Conservation (phyloP, 92 coral and sea anemone genomes). For the Parazoanthus atlanticus region DNA sequence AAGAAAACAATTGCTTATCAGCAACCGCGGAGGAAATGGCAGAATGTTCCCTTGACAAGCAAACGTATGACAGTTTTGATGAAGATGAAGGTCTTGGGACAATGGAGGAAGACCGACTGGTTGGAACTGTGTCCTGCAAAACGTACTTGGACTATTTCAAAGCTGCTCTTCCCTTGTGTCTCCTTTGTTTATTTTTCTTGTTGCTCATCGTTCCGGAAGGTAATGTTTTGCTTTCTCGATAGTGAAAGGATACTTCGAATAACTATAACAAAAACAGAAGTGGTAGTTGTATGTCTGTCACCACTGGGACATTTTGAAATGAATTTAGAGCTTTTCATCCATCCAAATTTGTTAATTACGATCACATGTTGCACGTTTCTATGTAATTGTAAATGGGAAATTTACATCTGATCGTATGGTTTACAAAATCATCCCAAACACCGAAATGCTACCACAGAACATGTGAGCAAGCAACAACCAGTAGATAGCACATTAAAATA, state of each 20-base stretch:
- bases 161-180: background rate
- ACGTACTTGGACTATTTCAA: slow-evolving; percentile 13
- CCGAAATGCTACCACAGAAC: too few relatives aligned
- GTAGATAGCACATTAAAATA: too few relatives aligned
- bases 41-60: background rate
- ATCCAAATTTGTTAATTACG: too few relatives aligned
- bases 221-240: background rate
- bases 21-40: background rate
- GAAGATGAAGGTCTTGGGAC: slow-evolving; percentile 9
- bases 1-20: background rate
- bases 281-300: background rate
- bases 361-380: too few relatives aligned
- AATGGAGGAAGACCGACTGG: slow-evolving; percentile 3
- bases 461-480: too few relatives aligned
- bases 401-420: too few relatives aligned
- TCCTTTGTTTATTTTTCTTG: slow-evolving; percentile 1
- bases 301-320: background rate
- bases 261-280: background rate
- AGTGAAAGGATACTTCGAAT: background rate
- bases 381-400: too few relatives aligned
- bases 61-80: background rate
- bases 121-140: slow-evolving; percentile 22
- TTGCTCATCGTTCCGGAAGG: slow-evolving; percentile 27
- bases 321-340: background rate
- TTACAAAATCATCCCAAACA: too few relatives aligned